Evolutionary conservation across 2,797 vertebrate genomes (phyloP), one percentile per base, ranked within the genome.

Genomic region (Loris lydekkerianus): DNA sequence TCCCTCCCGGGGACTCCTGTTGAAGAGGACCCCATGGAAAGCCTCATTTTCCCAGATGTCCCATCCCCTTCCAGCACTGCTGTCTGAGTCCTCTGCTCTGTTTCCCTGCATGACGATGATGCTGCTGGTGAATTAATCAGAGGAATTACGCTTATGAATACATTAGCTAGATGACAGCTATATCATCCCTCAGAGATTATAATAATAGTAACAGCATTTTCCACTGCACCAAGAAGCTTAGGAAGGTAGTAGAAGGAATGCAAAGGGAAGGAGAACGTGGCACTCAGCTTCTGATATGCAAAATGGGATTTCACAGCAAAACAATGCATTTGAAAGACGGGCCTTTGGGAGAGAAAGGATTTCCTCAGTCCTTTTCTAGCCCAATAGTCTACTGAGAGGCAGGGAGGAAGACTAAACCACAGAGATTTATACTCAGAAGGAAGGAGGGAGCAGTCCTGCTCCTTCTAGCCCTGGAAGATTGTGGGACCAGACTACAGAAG

Each of bases 301-400:
- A 75, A 91, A 70, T 7, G 87, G 78, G 78, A 63, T 37, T 89
- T 78, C 86, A 53, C 3, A 69, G 75, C 75, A 49, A 91, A 89
- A 61, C 37, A 8, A 15, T 61, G 53, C 63, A 63, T 49, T 56
- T 4, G 17, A 43, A 78, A 89, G 20, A 73, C 67, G 46, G 29
- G 4, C 2, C 23, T 87, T 84, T 70, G 34, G 37, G 49, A 89
- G 53, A 82, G 34, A 53, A 87, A 58, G 20, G 25, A 9, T 70
- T 34, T 58, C 46, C 27, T 78, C 27, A 2, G 2, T 65, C 76
- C 21, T 77, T 81, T 77, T 65, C 61, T 13, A 21, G 60, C 23
- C 49, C 23, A 3, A 3, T 40, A 25, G 3, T n/a, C 27, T 8
- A 9, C 17, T 8, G 27, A 88, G 31, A 94, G 43, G 73, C 75